These are phyloP conservation scores for Lycaena phlaeas DNA, from an alignment of 2,888 invertebrate species.

Conservation along the genomic window DNA sequence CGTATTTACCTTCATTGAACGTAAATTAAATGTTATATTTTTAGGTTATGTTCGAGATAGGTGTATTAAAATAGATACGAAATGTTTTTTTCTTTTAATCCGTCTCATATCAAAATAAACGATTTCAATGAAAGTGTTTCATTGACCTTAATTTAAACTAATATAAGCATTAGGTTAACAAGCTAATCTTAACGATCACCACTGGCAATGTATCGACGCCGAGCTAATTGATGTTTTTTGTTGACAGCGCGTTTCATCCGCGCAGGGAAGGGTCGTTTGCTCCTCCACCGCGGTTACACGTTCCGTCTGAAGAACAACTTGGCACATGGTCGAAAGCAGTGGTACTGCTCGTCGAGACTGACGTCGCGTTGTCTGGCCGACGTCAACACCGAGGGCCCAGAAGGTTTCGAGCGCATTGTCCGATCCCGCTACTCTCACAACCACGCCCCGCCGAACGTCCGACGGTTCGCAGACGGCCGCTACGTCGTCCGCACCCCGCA, in stretches of 20 bases:
- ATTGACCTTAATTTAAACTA: too few relatives aligned
- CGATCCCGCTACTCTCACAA: slow-evolving; percentile 64
- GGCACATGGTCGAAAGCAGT: slow-evolving; percentile 67
- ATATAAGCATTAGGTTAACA: too few relatives aligned
- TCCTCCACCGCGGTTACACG: slow-evolving; percentile 63
- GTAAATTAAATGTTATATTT: slow-evolving; percentile 10
- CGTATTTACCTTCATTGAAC: not conserved
- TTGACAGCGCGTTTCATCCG: slow-evolving; percentile 62
- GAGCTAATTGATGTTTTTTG: slow-evolving; percentile 21
- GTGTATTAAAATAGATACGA: not conserved
- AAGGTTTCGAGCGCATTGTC: slow-evolving; percentile 64
- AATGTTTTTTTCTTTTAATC: not conserved
- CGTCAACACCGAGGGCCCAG: slow-evolving; percentile 66
- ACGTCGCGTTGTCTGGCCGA: slow-evolving; percentile 65
- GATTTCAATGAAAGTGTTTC: not conserved
- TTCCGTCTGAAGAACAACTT: slow-evolving; percentile 65
- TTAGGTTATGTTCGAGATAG: slow-evolving; percentile 11
- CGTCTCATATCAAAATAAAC: not conserved
- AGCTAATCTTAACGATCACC: too few relatives aligned
- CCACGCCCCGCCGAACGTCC: slow-evolving; percentile 65
- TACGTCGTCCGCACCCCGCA: slow-evolving; percentile 67
- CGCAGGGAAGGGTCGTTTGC: slow-evolving; percentile 59
- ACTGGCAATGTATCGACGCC: not conserved
- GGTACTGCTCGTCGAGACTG: slow-evolving; percentile 65
- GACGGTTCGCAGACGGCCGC: slow-evolving; percentile 63